These are phyloP conservation scores for Tricholaema leucomelas DNA, from an alignment of 2,113 vertebrate species.

Conservation along the genomic window DNA sequence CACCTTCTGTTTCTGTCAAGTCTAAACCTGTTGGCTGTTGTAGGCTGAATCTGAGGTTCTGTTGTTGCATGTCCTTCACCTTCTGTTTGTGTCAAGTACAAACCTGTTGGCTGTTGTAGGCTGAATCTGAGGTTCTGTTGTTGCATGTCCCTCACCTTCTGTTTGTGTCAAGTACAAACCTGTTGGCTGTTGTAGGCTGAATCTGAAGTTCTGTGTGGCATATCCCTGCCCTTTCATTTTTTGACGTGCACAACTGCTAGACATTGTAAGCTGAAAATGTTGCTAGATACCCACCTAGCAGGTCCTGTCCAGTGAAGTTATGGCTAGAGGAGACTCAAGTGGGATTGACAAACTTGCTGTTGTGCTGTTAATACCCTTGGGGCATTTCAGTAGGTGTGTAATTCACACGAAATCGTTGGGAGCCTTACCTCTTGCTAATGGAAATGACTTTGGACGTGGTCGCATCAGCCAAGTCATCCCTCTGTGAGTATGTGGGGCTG, in stretches of 20 bases:
- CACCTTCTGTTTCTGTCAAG: too few species aligned
- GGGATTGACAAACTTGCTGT: background rate
- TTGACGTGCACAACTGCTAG: background rate
- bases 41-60: too few species aligned
- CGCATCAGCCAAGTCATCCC: background rate
- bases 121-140: too few species aligned
- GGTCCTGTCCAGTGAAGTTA: background rate
- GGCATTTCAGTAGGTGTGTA: background rate
- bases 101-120: too few species aligned
- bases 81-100: too few species aligned
- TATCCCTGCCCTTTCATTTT: background rate
- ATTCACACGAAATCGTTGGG: slow-evolving; percentile 4
- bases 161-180: too few species aligned
- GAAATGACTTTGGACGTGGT: background rate
- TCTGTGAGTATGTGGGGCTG: slow-evolving; percentile 52
- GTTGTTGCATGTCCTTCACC: too few species aligned
- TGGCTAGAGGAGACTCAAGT: background rate
- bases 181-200: too few species aligned
- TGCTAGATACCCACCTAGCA: background rate
- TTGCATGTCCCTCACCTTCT: too few species aligned
- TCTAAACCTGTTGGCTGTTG: too few species aligned
- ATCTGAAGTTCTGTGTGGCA: too few species aligned
- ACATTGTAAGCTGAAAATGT: background rate
- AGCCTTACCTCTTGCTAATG: background rate
- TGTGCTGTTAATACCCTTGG: background rate